Conservation (phyloP, 1,140 invertebrate genomes). For the Papilio polyxenes region DNA sequence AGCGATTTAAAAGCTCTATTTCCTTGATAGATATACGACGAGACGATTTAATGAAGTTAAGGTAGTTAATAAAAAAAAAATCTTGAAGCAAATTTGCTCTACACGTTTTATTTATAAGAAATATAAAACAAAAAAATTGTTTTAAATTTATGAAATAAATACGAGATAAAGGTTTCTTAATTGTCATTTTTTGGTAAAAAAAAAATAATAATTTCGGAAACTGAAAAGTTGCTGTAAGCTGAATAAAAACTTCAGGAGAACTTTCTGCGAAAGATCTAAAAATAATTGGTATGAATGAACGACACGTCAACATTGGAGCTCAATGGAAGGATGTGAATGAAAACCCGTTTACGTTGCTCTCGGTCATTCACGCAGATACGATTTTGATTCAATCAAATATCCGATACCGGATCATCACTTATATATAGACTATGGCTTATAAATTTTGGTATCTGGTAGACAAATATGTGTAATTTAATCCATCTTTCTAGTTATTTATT, state of each 20-base stretch:
- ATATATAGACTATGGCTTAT: not conserved
- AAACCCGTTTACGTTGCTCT: not conserved
- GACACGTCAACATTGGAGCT: not conserved
- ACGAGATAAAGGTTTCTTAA: no score
- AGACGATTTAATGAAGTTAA: no score
- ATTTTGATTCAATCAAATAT: conserved; percentile 12
- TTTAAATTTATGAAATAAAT: no score
- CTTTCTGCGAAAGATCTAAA: not conserved
- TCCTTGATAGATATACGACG: not conserved
- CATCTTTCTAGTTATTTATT: no score
- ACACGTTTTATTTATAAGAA: no score
- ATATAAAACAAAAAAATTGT: no score
- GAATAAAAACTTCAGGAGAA: not conserved
- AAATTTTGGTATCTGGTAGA: not conserved
- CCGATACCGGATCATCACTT: not conserved
- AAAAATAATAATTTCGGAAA: no score
- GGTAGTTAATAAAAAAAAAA: no score
- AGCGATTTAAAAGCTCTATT: not conserved
- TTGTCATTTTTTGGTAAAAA: no score
- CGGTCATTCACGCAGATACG: not conserved
- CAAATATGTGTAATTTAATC: not conserved
- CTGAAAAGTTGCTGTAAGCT: not conserved
- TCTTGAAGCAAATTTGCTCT: no score
- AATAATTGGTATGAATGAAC: conserved; percentile 7
- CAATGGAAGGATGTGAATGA: conserved; percentile 24